Base-by-base conservation (phyloP, 1,140 invertebrate species). In the Drosophila leontia region DNA sequence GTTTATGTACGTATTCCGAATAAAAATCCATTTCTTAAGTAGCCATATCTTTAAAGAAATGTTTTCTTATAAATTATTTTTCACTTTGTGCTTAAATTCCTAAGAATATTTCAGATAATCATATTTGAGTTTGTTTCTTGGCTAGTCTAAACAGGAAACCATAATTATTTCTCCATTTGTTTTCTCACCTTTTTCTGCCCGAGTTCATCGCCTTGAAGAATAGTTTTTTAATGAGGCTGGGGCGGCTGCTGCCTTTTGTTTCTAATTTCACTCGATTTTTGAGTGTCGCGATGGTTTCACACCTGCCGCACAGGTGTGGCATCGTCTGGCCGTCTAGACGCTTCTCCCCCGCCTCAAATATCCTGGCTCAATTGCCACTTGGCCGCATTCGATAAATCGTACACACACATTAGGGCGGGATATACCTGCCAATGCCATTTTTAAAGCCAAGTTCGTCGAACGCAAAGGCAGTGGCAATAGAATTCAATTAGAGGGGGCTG, bases 401-500 rank as follows among this genome's bases (percentile, higher is more conserved):
- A 23, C 50, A 19, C 42, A 71, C 75, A 75, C 62, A 76, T 67
- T 60, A 80, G 74, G 48, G 23, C n/a, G 42, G 39, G 29, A 35
- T 42, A 41, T 42, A 15, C 11, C 15, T 17, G 32, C 32, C 41
- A 82, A 75, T 61, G 60, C 17, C 23, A 55, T 61, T 78, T 78
- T 60, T 51, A 53, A 47, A 67, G 74, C 47, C 47, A 56, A 42
- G 70, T 75, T 77, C 57, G 53, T 34, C 39, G 35, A 44, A 37
- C 50, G 64, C 29, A 34, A 3, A 12, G 48, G 48, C 50, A 53
- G 26, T 47, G 50, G 61, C 48, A 75, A 80, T 78, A 80, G 80
- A 88, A 90, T 90, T 90, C 80, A 90, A 88, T 88, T 90, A 84
- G 70, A 44, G 47, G 47, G 41, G 65, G 74, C 70, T 78, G 29